phyloP scores from a whole-genome alignment of 2,888 invertebrate genomes.

The Drepanosiphum platanoidis region DNA sequence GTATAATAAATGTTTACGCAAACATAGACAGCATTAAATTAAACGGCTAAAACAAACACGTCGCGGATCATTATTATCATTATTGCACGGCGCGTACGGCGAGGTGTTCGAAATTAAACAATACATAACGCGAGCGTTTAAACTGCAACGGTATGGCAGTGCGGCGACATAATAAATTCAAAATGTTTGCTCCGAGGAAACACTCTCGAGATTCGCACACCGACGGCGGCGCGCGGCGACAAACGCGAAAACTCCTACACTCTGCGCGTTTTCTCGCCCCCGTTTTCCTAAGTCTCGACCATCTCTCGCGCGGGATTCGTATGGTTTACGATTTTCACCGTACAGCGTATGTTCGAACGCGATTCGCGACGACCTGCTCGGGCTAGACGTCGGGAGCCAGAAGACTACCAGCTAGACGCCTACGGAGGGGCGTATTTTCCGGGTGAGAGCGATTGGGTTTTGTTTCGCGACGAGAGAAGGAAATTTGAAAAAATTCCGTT shows the following conservation, averaged over 20 bases:
- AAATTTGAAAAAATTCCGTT: too few relatives aligned
- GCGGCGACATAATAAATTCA: slow-evolving; percentile 41
- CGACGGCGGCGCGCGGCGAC: neutral
- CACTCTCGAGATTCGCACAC: neutral
- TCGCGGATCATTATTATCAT: neutral
- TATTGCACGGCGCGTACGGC: neutral
- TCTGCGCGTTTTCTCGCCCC: neutral
- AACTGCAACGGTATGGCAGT: too few relatives aligned
- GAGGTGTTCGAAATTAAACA: slow-evolving; percentile 5
- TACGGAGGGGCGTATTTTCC: too few relatives aligned
- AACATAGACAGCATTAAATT: neutral
- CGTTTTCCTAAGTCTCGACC: too few relatives aligned
- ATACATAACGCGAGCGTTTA: neutral
- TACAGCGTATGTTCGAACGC: neutral
- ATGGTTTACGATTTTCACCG: neutral
- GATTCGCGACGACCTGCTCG: neutral
- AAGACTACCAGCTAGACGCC: too few relatives aligned
- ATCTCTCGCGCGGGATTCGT: too few relatives aligned
- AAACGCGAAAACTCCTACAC: neutral
- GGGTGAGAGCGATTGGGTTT: too few relatives aligned
- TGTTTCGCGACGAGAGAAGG: too few relatives aligned
- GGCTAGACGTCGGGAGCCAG: too few relatives aligned
- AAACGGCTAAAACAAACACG: neutral
- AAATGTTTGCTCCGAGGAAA: slow-evolving; percentile 39
- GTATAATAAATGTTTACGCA: neutral